These are phyloP conservation scores for Pygoscelis adeliae DNA, from an alignment of 2,113 vertebrate species.

Conservation along the genomic window DNA sequence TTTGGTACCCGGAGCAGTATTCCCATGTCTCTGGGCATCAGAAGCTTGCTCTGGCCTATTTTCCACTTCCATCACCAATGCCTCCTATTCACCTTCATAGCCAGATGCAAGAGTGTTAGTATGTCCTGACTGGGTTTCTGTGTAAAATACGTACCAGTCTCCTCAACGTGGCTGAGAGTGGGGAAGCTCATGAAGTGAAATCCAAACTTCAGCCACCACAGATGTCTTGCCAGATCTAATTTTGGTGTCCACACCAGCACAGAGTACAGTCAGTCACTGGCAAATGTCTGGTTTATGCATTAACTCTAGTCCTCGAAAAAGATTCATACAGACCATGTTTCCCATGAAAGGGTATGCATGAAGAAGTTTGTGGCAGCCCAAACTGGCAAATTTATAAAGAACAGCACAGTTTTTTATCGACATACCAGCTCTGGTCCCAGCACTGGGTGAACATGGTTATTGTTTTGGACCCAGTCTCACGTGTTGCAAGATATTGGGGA, in stretches of 20 bases:
- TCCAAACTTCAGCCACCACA: not conserved
- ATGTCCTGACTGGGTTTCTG: not conserved
- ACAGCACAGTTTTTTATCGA: accelerated
- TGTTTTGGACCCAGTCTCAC: not conserved
- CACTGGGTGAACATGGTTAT: not conserved
- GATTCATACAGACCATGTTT: not conserved
- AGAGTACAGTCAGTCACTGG: not conserved
- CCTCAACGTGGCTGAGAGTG: not conserved
- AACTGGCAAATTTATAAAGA: not conserved
- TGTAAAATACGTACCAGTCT: not conserved
- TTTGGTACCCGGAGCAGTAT: not conserved
- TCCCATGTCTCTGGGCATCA: not conserved
- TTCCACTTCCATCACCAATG: not conserved
- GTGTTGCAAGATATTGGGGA: not conserved
- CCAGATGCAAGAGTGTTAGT: not conserved
- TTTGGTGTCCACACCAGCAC: not conserved
- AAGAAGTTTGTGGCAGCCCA: not conserved
- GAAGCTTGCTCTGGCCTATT: not conserved
- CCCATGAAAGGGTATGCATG: not conserved
- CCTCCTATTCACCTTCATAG: not conserved
- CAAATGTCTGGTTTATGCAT: not conserved
- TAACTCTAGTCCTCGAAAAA: not conserved
- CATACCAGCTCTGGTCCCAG: not conserved
- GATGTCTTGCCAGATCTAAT: not conserved
- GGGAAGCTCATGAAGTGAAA: not conserved